Evolutionary conservation across 23 tunicate species (phyloP).

Genomic region (Corella eumyota): DNA sequence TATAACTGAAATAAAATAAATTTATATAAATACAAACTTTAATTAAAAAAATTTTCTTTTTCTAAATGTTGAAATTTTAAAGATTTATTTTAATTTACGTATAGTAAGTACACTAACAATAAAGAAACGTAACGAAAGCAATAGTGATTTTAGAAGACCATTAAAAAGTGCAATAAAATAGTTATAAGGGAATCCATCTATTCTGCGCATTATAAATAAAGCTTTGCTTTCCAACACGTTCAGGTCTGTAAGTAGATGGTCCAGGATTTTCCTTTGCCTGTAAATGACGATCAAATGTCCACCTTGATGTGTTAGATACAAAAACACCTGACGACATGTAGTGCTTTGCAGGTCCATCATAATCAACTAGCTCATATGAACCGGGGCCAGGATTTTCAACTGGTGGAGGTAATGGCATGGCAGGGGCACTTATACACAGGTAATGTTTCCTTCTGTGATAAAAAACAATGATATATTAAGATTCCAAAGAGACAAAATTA

Average conservation of each 20-base stretch:
- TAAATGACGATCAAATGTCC: conserved; percentile 47
- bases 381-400: conserved; percentile 84
- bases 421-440: conserved; percentile 83
- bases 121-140: too few relatives aligned
- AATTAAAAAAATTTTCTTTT: too few relatives aligned
- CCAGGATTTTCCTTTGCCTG: conserved; percentile 77
- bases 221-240: conserved; percentile 75
- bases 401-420: conserved; percentile 71
- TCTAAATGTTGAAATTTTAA: too few relatives aligned
- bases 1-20: too few relatives aligned
- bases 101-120: too few relatives aligned
- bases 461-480: not conserved
- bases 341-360: conserved; percentile 71
- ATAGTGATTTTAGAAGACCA: too few relatives aligned
- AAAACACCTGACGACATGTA: conserved; percentile 93
- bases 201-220: conserved; percentile 71
- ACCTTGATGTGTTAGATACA: conserved; percentile 87
- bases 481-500: not conserved
- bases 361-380: conserved; percentile 61
- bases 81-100: too few relatives aligned
- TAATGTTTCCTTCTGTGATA: conserved; percentile 77
- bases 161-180: too few relatives aligned
- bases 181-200: conserved; percentile 64
- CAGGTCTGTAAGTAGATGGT: conserved; percentile 78
- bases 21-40: too few relatives aligned